These are phyloP conservation scores for Chanos chanos DNA, from an alignment of 2,797 vertebrate genomes.

Conservation along the genomic window DNA sequence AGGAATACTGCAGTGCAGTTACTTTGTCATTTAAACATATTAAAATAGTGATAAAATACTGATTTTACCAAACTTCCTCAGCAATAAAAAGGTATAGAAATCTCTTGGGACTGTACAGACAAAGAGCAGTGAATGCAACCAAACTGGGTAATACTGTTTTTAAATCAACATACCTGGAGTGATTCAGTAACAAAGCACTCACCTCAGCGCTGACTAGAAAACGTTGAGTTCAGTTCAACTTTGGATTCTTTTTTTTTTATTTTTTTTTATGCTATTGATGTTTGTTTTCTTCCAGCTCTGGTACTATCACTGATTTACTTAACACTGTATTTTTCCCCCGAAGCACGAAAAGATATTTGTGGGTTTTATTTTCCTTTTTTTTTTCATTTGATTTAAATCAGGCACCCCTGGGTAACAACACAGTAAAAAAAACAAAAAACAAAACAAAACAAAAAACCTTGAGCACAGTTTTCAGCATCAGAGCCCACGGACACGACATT, in stretches of 20 bases:
- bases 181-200: slow-evolving; percentile 75
- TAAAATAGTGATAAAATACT: slow-evolving; percentile 71
- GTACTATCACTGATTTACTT: no score
- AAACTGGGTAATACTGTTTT: slow-evolving; percentile 90
- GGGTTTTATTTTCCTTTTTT: slow-evolving; percentile 53
- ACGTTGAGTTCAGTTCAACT: slow-evolving; percentile 19
- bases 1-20: slow-evolving; percentile 79
- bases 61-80: slow-evolving; percentile 79
- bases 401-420: slow-evolving; percentile 98
- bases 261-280: slow-evolving; percentile 3
- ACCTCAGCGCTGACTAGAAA: no score
- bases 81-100: slow-evolving; percentile 91
- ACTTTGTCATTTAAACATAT: slow-evolving; percentile 75
- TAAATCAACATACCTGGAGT: slow-evolving; percentile 72
- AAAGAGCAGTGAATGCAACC: slow-evolving; percentile 79
- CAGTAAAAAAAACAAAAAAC: slow-evolving; percentile 85
- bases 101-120: slow-evolving; percentile 95
- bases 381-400: slow-evolving; percentile 78
- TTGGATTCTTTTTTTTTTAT: slow-evolving; percentile 18
- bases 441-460: no score
- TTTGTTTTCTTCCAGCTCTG: background rate
- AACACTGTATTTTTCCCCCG: no score
- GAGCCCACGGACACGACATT: no score
- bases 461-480: no score
- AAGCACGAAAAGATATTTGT: slow-evolving; percentile 22